phyloP scores from a whole-genome alignment of 2,113 vertebrate species.

The Turdus rufiventris region DNA sequence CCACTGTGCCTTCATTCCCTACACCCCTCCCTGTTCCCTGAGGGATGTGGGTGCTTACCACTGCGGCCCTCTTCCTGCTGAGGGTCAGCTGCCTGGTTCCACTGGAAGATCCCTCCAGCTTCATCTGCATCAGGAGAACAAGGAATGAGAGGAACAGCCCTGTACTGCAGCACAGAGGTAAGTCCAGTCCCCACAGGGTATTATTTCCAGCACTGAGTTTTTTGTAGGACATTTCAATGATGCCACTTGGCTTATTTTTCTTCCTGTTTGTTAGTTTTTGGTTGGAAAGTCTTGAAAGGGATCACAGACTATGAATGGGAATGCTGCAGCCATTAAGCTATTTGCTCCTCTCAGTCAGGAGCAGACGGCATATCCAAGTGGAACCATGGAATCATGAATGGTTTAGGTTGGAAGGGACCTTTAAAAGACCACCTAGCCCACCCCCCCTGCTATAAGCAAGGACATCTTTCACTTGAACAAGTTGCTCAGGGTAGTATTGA shows the following conservation, averaged over 20 bases:
- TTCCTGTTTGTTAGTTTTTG: neutral
- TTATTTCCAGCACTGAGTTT: neutral
- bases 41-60: neutral
- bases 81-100: neutral
- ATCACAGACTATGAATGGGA: neutral
- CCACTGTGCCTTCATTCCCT: neutral
- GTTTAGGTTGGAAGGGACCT: neutral
- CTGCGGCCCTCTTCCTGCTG: fast-evolving
- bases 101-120: neutral
- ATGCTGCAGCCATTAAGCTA: neutral
- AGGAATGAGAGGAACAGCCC: neutral
- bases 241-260: neutral
- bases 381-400: neutral
- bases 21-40: neutral
- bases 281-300: neutral
- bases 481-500: neutral
- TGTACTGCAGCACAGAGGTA: neutral
- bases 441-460: neutral
- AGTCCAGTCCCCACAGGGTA: neutral
- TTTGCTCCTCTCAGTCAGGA: neutral
- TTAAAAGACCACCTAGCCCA: neutral
- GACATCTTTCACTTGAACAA: neutral
- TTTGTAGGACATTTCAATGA: neutral
- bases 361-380: neutral
- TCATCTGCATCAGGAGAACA: neutral